Conservation (phyloP, 1,140 invertebrate genomes). For the Drosophila sp. region DNA sequence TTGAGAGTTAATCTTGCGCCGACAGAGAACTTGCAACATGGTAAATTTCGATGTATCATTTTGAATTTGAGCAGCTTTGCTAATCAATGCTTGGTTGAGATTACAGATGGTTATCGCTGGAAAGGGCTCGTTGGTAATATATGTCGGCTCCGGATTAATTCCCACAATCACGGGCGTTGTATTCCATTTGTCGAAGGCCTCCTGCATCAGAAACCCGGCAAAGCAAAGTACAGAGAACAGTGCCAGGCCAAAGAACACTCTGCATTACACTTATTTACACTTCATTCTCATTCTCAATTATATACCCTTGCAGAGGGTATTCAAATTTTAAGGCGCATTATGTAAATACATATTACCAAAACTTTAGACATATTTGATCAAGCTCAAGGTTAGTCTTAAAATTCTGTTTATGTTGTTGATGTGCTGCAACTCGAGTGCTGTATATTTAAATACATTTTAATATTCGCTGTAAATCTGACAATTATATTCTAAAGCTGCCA, state of each 20-base stretch:
- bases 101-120: conserved; percentile 80
- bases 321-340: not conserved
- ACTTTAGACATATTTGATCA: too few species aligned
- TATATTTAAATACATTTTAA: too few species aligned
- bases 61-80: conserved; percentile 35
- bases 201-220: conserved; percentile 65
- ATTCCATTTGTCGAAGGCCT: conserved; percentile 75
- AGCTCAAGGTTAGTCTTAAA: too few species aligned
- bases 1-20: conserved; percentile 66
- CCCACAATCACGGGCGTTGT: conserved; percentile 74
- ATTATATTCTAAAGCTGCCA: too few species aligned
- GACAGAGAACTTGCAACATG: conserved; percentile 87
- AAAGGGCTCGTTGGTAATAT: conserved; percentile 74
- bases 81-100: conserved; percentile 67
- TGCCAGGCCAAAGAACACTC: conserved; percentile 71
- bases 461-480: too few species aligned
- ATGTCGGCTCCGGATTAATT: conserved; percentile 71
- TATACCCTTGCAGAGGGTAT: not conserved
- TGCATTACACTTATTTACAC: conserved; percentile 26
- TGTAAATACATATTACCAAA: too few species aligned
- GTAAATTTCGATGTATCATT: conserved; percentile 46
- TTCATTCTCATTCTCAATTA: not conserved
- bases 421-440: too few species aligned
- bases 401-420: too few species aligned
- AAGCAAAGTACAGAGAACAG: conserved; percentile 57